Evolutionary conservation across 1,140 invertebrate genomes (phyloP), one percentile per base, ranked within the genome.

Genomic region (Ips typographus): DNA sequence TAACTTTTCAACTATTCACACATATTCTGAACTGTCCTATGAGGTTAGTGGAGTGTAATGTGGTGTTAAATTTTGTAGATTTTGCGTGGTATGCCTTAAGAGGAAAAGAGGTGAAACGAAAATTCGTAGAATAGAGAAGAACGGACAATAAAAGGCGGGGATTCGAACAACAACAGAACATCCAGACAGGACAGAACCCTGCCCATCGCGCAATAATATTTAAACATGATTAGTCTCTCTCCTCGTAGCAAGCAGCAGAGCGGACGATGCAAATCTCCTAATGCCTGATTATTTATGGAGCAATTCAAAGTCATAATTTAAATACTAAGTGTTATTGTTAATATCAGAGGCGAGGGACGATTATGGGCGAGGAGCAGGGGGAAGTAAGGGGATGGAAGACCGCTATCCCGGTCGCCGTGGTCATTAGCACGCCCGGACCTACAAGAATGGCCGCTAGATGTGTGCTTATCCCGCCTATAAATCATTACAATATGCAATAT

Each of bases 401-500:
- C 79, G 77, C 78, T 77, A 80, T 78, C 77, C 79, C 72, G 75
- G 76, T 76, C 77, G 73, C 74, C 71, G 74, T 78, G 79, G 79
- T 80, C 78, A 80, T 80, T 80, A 80, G 78, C 78, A 80, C 78
- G 78, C 77, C 77, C 75, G 77, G 76, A 69, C 76, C 77, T 79
- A 76, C 78, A 80, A 80, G 77, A 79, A 80, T 77, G 77, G 78
- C 77, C 76, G 76, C 77, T 77, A 75, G 77, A 79, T 79, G 77
- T 79, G 75, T 79, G 79, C 79, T 80, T 80, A 80, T 80, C 77
- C 78, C 77, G 74, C 71, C 72, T 75, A 78, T 80, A 80, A 80
- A 80, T 80, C 79, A 80, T 80, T 79, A 80, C 77, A 79, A 79
- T 80, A 80, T 80, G 79, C 79, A 80, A 80, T 80, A 80, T 80